Percentiles rank a stretch among this genome's conserved stretches.
phyloP scores from a whole-genome alignment of 2,797 vertebrate species.

The Gallinago nigripennis region DNA sequence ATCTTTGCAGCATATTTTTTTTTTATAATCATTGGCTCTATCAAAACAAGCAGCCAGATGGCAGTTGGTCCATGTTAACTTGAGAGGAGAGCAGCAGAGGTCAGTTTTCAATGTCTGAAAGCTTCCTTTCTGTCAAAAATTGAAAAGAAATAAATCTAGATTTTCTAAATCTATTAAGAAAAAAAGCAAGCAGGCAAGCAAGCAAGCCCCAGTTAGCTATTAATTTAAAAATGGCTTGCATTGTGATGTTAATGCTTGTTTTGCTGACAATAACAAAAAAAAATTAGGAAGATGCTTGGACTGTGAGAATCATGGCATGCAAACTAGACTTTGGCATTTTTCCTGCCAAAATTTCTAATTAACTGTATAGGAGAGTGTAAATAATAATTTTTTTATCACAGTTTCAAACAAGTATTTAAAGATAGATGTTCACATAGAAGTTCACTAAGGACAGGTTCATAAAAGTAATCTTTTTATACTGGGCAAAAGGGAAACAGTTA shows the following conservation, averaged over 20 bases:
- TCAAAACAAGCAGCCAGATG: background rate
- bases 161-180: background rate
- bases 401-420: background rate
- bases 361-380: background rate
- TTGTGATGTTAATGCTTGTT: background rate
- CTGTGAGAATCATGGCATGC: background rate
- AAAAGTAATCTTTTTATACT: background rate
- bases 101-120: background rate
- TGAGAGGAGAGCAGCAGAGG: background rate
- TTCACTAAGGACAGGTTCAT: background rate
- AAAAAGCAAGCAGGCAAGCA: background rate
- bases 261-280: background rate
- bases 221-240: background rate
- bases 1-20: background rate
- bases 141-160: fast-evolving
- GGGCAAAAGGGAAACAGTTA: background rate
- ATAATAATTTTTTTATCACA: background rate
- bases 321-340: background rate
- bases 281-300: background rate
- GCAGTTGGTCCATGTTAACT: background rate
- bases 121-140: background rate
- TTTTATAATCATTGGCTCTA: background rate
- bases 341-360: background rate
- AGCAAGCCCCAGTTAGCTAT: background rate
- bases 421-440: background rate